A percentile compares a stretch with the other conserved stretches of the same genome.
phyloP scores from a whole-genome alignment of 2,797 vertebrate genomes.

The Coccyzus lansbergi region DNA sequence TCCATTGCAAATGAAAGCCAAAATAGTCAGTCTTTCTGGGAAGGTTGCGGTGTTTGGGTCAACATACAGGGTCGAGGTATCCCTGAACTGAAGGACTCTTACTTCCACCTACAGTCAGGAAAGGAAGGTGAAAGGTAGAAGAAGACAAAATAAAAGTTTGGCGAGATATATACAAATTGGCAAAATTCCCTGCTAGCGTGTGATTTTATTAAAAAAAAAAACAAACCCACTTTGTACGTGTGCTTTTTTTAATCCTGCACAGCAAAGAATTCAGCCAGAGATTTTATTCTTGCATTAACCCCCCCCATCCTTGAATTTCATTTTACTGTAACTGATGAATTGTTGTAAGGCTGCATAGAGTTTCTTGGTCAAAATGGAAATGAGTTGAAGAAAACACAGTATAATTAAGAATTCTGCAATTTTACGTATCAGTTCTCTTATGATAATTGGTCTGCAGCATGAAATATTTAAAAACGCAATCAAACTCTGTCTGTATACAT shows the following conservation, averaged over 20 bases:
- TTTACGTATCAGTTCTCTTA: conserved; percentile 63
- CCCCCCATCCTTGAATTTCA: not conserved
- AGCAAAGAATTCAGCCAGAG: not conserved
- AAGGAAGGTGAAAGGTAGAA: not conserved
- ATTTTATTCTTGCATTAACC: not conserved
- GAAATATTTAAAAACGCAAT: conserved; percentile 62
- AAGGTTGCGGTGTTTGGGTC: not conserved
- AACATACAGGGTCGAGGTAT: rapidly evolving
- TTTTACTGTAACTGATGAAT: not conserved
- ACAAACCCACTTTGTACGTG: not conserved
- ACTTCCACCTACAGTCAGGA: not conserved
- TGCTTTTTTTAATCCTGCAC: not conserved
- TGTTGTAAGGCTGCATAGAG: not conserved
- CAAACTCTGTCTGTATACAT: conserved; percentile 8
- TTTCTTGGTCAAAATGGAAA: conserved; percentile 58
- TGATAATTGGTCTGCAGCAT: conserved; percentile 59
- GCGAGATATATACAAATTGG: not conserved
- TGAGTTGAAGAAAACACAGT: not conserved
- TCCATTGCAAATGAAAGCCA: not conserved
- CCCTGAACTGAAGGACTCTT: not conserved
- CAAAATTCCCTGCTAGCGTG: not conserved
- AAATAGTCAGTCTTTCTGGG: not conserved
- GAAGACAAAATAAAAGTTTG: not conserved
- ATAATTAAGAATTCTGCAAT: conserved; percentile 64
- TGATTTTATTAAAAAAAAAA: not conserved